Percentiles rank a stretch among this genome's conserved stretches.
Evolutionary conservation across 2,888 invertebrate genomes (phyloP).

Genomic region (Limnephilus marmoratus): DNA sequence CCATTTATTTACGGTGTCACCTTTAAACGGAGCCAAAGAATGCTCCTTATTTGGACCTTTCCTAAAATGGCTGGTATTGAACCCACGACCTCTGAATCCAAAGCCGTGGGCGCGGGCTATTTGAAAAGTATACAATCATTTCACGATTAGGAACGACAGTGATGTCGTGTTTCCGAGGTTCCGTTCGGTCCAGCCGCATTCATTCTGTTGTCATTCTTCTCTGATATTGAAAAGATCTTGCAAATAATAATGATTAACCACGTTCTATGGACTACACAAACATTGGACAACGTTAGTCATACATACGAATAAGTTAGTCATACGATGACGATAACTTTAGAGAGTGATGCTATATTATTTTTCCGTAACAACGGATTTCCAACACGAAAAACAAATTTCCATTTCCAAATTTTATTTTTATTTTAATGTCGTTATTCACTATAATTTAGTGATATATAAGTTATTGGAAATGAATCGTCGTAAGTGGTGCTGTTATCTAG

Average conservation of each 20-base stretch:
- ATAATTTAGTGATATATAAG: no score
- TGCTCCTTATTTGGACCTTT: neutral
- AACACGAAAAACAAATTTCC: no score
- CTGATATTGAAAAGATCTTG: neutral
- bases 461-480: no score
- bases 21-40: conserved; percentile 20
- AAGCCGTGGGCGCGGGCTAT: conserved; percentile 36
- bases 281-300: neutral
- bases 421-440: no score
- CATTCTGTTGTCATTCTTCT: neutral
- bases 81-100: conserved; percentile 32
- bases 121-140: conserved; percentile 22
- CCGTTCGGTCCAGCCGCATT: neutral
- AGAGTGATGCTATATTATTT: no score
- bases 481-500: no score
- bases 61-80: conserved; percentile 26
- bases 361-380: no score
- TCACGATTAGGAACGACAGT: neutral
- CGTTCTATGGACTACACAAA: neutral
- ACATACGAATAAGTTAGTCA: neutral
- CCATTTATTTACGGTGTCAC: conserved; percentile 17
- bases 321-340: no score
- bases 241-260: neutral
- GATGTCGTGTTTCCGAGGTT: neutral
- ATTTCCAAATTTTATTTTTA: no score